Percentiles rank a stretch among this genome's conserved stretches.
Conservation (phyloP, 35 echinoderm and acorn worm species). For the Apostichopus japonicus region DNA sequence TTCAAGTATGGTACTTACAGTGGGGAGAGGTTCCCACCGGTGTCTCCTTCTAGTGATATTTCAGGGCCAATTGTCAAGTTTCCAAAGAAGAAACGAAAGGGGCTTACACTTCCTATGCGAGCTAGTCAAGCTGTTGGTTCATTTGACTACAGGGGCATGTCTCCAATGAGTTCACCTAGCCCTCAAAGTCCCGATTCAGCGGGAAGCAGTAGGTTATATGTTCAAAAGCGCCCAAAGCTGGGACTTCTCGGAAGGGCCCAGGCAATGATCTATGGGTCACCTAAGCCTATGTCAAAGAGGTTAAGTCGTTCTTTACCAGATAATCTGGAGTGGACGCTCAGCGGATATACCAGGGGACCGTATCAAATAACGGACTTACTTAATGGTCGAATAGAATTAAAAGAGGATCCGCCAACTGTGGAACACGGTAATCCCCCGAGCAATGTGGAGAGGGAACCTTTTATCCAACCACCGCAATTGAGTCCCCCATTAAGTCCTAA, state of each 20-base stretch:
- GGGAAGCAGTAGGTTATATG: constrained; percentile 9
- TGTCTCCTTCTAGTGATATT: constrained; percentile 14
- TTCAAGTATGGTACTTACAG: constrained; percentile 57
- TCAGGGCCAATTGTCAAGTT: constrained; percentile 2
- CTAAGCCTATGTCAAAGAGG: constrained; percentile 40
- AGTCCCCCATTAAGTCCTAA: neutral
- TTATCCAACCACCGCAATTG: neutral
- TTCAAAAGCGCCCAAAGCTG: constrained; percentile 43
- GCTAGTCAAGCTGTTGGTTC: constrained; percentile 13
- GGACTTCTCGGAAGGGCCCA: constrained; percentile 51
- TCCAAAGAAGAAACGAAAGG: constrained; percentile 40
- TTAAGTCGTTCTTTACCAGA: constrained; percentile 51
- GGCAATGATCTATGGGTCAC: constrained; percentile 46
- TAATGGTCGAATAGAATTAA: constrained; percentile 28
- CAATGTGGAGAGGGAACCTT: neutral
- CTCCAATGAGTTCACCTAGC: neutral
- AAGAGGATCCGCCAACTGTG: neutral
- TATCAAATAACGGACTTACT: constrained; percentile 55
- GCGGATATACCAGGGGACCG: constrained; percentile 35
- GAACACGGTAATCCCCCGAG: neutral
- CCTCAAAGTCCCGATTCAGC: constrained; percentile 23
- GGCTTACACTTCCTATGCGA: constrained; percentile 25
- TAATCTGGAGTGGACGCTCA: constrained; percentile 52
- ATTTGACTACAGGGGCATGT: constrained; percentile 39
- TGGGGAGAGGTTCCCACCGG: constrained; percentile 30